Percentiles rank a stretch among this genome's conserved stretches.
phyloP scores from a whole-genome alignment of 2,797 vertebrate species.

The Silurus lanzhouensis region DNA sequence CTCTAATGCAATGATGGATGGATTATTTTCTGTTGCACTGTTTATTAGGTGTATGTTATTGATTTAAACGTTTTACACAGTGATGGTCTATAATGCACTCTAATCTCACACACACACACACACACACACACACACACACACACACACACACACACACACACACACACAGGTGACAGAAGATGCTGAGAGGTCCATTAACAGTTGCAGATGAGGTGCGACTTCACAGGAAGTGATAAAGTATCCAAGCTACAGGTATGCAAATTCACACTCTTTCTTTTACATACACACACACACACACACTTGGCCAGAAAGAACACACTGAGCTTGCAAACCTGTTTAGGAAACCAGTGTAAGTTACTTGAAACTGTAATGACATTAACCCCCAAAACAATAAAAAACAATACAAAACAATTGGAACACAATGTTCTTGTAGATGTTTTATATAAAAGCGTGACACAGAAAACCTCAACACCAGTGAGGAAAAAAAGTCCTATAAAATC shows the following conservation, averaged over 20 bases:
- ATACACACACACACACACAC: neutral
- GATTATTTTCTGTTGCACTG: neutral
- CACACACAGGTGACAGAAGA: neutral
- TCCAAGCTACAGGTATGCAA: conserved; percentile 1
- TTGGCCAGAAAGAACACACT: neutral
- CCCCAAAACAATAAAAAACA: neutral
- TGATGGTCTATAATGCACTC: neutral
- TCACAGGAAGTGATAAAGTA: conserved; percentile 37
- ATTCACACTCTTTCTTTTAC: conserved; percentile 1
- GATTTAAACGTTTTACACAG: neutral
- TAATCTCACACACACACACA: neutral
- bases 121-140: conserved; percentile 7
- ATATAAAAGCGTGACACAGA: neutral
- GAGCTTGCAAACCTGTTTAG: neutral
- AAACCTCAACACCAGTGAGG: neutral
- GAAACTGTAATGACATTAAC: neutral
- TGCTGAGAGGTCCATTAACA: conserved; percentile 44
- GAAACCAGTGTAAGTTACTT: neutral
- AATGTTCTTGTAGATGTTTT: neutral
- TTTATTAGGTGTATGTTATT: neutral
- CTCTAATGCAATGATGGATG: neutral
- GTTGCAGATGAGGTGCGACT: conserved; percentile 38
- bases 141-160: conserved; percentile 3
- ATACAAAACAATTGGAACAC: neutral
- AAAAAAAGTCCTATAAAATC: neutral